phyloP scores from a whole-genome alignment of 1,140 invertebrate species.

The Anastrepha obliqua region DNA sequence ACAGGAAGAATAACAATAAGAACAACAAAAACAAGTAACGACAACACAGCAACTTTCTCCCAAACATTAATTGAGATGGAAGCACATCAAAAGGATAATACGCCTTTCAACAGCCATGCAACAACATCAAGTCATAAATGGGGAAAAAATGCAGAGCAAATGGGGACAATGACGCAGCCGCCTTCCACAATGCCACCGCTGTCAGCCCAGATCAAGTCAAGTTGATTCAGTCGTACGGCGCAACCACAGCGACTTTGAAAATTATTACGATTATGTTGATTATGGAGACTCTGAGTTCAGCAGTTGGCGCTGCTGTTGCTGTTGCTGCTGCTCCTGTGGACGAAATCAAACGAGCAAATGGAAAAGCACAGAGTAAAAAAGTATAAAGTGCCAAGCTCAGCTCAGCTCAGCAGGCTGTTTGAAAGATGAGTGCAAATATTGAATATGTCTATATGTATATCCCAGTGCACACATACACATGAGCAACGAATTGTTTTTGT shows the following conservation, averaged over 20 bases:
- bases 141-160: slow-evolving; percentile 1
- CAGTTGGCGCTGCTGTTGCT: neutral
- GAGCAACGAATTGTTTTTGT: neutral
- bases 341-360: neutral
- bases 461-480: neutral
- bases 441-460: too few relatives aligned
- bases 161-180: slow-evolving; percentile 39
- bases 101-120: slow-evolving; percentile 28
- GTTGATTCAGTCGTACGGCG: slow-evolving; percentile 7
- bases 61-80: slow-evolving; percentile 41
- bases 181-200: slow-evolving; percentile 4
- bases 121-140: neutral
- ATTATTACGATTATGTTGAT: slow-evolving; percentile 52
- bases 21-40: slow-evolving; percentile 9
- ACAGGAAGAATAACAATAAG: neutral
- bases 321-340: neutral
- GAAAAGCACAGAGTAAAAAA: neutral
- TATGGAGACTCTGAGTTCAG: slow-evolving; percentile 14
- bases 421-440: neutral
- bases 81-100: slow-evolving; percentile 53
- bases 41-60: slow-evolving; percentile 51
- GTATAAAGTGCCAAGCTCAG: neutral
- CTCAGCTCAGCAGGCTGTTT: neutral
- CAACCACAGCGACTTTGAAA: slow-evolving; percentile 36
- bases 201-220: neutral